These are phyloP conservation scores for Cygnus atratus DNA, from an alignment of 2,113 vertebrate species.

Conservation along the genomic window DNA sequence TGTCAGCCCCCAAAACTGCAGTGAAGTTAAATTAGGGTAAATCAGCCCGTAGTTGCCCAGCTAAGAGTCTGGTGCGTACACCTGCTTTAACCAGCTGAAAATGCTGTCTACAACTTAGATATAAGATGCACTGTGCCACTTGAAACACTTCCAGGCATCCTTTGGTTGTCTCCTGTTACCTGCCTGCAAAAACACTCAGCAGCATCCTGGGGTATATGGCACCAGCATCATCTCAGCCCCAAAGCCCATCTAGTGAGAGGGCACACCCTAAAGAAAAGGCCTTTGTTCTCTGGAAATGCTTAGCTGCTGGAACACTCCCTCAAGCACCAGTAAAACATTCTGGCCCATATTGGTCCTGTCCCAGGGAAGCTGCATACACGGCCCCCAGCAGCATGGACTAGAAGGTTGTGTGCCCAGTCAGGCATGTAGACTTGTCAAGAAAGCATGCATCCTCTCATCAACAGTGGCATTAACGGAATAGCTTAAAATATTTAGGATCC, in stretches of 20 bases:
- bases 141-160: background rate
- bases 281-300: background rate
- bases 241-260: background rate
- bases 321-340: background rate
- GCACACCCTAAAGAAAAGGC: background rate
- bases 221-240: background rate
- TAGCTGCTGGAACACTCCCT: background rate
- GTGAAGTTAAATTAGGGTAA: background rate
- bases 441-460: background rate
- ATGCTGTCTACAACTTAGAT: background rate
- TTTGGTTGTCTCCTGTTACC: background rate
- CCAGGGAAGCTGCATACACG: background rate
- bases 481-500: background rate
- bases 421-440: background rate
- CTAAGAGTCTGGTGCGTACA: background rate
- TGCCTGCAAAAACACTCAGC: background rate
- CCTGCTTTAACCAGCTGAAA: background rate
- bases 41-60: background rate
- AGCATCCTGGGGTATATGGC: rapidly evolving
- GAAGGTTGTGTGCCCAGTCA: background rate
- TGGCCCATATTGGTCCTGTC: background rate
- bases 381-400: background rate
- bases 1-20: background rate
- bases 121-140: background rate
- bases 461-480: background rate